phyloP scores from a whole-genome alignment of 2,797 vertebrate genomes.

The Chrosomus eos region DNA sequence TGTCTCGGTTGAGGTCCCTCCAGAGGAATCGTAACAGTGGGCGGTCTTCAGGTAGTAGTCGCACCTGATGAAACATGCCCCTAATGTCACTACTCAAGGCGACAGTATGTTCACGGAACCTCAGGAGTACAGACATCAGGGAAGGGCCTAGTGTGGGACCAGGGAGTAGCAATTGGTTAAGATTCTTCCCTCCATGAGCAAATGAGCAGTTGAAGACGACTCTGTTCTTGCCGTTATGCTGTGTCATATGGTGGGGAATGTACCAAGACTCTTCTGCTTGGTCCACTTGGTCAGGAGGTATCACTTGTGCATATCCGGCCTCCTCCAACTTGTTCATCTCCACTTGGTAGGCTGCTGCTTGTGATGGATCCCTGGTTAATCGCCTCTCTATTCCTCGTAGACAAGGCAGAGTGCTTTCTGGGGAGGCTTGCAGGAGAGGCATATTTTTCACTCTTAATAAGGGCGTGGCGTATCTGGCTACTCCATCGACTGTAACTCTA shows the following conservation, averaged over 20 bases:
- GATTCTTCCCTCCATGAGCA: neutral
- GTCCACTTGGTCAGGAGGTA: neutral
- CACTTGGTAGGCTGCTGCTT: neutral
- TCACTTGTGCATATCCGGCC: neutral
- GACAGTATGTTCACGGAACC: neutral
- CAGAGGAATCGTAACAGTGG: too few relatives aligned
- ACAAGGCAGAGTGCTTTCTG: neutral
- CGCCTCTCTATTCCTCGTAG: neutral
- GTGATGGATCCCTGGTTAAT: neutral
- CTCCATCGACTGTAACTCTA: neutral
- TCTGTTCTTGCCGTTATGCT: slow-evolving; percentile 15
- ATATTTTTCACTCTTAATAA: neutral
- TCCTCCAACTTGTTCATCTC: neutral
- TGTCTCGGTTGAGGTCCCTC: too few relatives aligned
- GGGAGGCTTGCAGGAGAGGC: too few relatives aligned
- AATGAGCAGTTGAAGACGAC: slow-evolving; percentile 17
- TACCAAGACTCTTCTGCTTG: neutral
- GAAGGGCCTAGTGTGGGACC: slow-evolving; percentile 20
- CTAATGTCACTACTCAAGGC: slow-evolving; percentile 8
- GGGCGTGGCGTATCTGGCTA: neutral
- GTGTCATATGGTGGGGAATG: neutral
- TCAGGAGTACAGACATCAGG: neutral
- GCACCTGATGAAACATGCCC: neutral
- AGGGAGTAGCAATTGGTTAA: slow-evolving; percentile 4
- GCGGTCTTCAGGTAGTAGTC: too few relatives aligned